Conservation (phyloP, 2,113 vertebrate genomes). For the Petrocephalus microphthalmus region DNA sequence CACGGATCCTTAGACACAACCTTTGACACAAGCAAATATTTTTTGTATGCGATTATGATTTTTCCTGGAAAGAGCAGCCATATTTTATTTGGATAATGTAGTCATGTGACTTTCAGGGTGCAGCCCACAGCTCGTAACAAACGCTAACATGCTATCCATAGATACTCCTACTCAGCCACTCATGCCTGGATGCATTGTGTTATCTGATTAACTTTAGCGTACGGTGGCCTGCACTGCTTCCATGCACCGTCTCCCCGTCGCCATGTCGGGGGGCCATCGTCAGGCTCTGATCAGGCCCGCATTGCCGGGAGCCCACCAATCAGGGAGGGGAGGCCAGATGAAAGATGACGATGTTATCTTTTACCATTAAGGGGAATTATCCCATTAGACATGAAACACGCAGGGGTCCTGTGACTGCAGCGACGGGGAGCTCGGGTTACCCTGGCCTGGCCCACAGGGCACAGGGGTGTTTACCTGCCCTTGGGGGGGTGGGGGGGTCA, state of each 20-base stretch:
- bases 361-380: conserved; percentile 75
- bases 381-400: conserved; percentile 74
- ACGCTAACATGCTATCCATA: background rate
- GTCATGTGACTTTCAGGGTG: background rate
- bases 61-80: background rate
- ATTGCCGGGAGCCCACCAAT: background rate
- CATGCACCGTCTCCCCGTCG: background rate
- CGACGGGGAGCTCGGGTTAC: conserved; percentile 66
- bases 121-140: background rate
- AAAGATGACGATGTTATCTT: conserved; percentile 65
- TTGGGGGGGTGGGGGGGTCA: conserved; percentile 23
- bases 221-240: background rate
- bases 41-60: background rate
- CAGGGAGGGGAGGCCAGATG: background rate
- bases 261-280: background rate
- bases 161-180: background rate
- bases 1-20: background rate
- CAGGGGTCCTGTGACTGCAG: conserved; percentile 64
- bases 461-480: background rate
- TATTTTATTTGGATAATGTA: background rate
- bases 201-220: background rate
- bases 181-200: background rate
- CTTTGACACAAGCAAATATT: background rate
- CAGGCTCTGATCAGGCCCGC: background rate
- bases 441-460: background rate